phyloP scores from a whole-genome alignment of 2,113 vertebrate genomes.

The Crotalus horridus region DNA sequence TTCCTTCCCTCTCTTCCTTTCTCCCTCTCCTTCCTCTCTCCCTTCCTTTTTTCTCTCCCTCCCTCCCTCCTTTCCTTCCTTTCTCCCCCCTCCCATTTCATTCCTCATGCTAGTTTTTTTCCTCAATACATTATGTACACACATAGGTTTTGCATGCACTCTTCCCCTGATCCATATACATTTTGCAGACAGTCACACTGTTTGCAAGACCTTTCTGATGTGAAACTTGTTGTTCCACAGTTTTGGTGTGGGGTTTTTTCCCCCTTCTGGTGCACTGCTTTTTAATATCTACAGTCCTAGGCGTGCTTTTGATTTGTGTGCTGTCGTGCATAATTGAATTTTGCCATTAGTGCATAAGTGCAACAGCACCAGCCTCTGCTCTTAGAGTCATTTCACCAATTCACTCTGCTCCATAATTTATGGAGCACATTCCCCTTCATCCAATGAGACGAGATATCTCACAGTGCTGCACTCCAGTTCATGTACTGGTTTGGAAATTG shows the following conservation, averaged over 20 bases:
- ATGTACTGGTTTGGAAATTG: background rate
- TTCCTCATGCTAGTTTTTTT: background rate
- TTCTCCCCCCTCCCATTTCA: background rate
- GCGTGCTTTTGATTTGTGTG: background rate
- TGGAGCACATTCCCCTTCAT: background rate
- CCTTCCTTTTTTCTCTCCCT: too few species aligned
- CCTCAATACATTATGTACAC: background rate
- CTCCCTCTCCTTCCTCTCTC: too few species aligned
- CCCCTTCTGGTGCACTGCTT: background rate
- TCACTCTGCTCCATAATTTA: background rate
- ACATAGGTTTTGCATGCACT: background rate
- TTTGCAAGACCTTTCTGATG: background rate
- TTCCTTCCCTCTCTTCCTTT: too few species aligned
- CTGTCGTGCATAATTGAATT: background rate
- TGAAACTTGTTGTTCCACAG: background rate
- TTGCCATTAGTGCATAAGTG: background rate
- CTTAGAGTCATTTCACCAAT: background rate
- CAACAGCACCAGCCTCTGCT: background rate
- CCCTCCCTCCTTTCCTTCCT: too few species aligned
- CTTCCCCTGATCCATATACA: background rate
- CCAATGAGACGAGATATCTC: background rate
- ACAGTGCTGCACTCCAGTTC: background rate
- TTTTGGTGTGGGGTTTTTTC: background rate
- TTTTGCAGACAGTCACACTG: background rate
- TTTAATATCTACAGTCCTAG: background rate